Evolutionary conservation across 2,888 invertebrate species (phyloP).

Genomic region (Paralinhomoeus sp.): DNA sequence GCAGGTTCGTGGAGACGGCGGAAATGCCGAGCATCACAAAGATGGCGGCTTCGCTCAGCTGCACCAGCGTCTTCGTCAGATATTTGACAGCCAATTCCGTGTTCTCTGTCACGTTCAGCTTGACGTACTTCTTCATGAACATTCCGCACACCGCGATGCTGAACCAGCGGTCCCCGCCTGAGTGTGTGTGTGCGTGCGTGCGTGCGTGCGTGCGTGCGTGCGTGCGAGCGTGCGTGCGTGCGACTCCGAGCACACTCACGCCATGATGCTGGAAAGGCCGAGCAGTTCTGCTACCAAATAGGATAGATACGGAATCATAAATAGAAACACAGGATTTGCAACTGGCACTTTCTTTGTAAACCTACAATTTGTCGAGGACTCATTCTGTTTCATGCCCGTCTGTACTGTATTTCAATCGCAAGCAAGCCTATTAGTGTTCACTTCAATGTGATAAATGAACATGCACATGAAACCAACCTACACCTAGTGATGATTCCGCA

Average conservation of each 20-base stretch:
- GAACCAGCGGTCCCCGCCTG: too few relatives aligned
- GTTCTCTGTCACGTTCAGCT: too few relatives aligned
- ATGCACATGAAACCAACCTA: not conserved
- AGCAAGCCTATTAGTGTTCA: too few relatives aligned
- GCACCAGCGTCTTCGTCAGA: constrained; percentile 92
- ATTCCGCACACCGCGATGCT: constrained; percentile 96
- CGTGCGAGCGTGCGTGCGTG: too few relatives aligned
- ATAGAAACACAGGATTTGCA: constrained; percentile 90
- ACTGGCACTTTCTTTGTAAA: constrained; percentile 83
- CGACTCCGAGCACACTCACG: constrained; percentile 41
- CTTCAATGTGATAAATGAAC: not conserved
- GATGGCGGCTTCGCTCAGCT: constrained; percentile 89
- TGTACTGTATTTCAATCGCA: too few relatives aligned
- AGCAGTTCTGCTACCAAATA: constrained; percentile 92
- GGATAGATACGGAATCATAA: constrained; percentile 86
- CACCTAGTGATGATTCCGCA: constrained; percentile 19
- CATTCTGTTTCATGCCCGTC: not conserved
- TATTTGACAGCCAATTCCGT: too few relatives aligned
- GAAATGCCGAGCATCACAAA: constrained; percentile 91
- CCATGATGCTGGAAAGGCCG: constrained; percentile 87
- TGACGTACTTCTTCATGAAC: too few relatives aligned
- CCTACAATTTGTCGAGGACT: constrained; percentile 25
- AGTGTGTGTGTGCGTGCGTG: too few relatives aligned
- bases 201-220: too few relatives aligned
- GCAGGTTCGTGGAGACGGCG: too few relatives aligned